Conservation (phyloP, 2,888 invertebrate genomes). For the Ophion costatus region DNA sequence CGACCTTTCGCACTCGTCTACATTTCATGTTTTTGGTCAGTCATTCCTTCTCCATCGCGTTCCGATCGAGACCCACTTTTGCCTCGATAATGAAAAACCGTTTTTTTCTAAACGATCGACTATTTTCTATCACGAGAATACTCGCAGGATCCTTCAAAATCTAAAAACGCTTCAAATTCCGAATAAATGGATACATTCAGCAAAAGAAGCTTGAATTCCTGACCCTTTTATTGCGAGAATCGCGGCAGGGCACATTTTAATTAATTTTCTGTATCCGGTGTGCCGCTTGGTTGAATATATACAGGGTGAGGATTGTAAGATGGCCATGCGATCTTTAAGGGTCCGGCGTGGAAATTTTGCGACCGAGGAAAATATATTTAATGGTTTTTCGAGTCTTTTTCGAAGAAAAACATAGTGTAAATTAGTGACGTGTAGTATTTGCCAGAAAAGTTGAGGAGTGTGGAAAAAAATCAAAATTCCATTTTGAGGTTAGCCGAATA, state of each 20-base stretch:
- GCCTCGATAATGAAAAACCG: neutral
- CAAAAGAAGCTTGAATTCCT: neutral
- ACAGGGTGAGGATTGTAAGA: neutral
- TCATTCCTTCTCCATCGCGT: neutral
- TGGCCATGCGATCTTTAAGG: neutral
- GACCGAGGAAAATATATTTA: neutral
- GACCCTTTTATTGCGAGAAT: no score
- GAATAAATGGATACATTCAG: neutral
- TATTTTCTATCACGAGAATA: no score
- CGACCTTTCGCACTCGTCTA: slow-evolving; percentile 51
- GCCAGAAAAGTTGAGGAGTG: neutral
- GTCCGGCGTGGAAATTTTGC: neutral
- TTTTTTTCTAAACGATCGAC: neutral
- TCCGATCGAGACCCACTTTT: neutral
- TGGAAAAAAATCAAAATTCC: neutral
- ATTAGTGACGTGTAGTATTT: neutral
- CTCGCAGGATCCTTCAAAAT: neutral
- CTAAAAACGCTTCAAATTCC: neutral
- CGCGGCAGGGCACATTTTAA: no score
- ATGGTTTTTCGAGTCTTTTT: no score
- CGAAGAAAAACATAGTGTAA: neutral
- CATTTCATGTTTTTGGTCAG: slow-evolving; percentile 4
- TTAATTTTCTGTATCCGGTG: no score
- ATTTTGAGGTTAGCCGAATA: neutral
- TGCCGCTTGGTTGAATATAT: neutral